Base-by-base conservation (phyloP, 2,888 invertebrate species). In the Drosophila multiciliata region DNA sequence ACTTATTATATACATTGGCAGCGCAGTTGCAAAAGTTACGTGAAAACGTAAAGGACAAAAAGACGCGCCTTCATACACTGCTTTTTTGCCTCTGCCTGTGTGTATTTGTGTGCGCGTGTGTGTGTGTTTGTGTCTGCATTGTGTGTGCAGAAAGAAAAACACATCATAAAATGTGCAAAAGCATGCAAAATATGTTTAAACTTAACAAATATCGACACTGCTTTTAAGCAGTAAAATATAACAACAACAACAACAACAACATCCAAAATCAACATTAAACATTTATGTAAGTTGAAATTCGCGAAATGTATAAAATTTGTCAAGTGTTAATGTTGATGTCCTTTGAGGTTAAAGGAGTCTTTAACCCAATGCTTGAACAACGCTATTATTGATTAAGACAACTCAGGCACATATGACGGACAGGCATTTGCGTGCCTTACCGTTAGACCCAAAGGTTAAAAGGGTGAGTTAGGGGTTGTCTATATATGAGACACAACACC, bases 21-120 rank as follows among this genome's bases (percentile, higher is more conserved):
- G 83, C 74, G 81, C 87, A 86, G 85, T 87, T 87, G 85, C 85
- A 76, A 87, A 86, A 85, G 87, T 86, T 83, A 87, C 85, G 83
- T 87, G 87, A 84, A 84, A 80, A 85, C 83, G 78, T 80, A 67
- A 83, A 87, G 85, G 87, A 87, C 87, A 61, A 72, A 23, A 53
- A 61, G 67, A 59, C 67, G 78, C 64, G 59, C 61, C 59, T 78
- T 23, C 45, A 53, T 42, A 53, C 26, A 57, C 65, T 11, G 38
- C 48, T 45, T 45, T 23, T n/a, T 50, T 29, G 55, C 60, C 45
- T 52, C 38, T 29, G 49, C 15, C 20, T 54, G 53, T 26, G 57
- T 49, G 49, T 54, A 40, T 63, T 55, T 55, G 36, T 33, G 66
- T 53, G 69, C n/a, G 35, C 33, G 57, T 49, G 33, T 49, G 38